Evolutionary conservation across 2,113 vertebrate genomes (phyloP), one percentile per base, ranked within the genome.

Genomic region (Pampusana beccarii): DNA sequence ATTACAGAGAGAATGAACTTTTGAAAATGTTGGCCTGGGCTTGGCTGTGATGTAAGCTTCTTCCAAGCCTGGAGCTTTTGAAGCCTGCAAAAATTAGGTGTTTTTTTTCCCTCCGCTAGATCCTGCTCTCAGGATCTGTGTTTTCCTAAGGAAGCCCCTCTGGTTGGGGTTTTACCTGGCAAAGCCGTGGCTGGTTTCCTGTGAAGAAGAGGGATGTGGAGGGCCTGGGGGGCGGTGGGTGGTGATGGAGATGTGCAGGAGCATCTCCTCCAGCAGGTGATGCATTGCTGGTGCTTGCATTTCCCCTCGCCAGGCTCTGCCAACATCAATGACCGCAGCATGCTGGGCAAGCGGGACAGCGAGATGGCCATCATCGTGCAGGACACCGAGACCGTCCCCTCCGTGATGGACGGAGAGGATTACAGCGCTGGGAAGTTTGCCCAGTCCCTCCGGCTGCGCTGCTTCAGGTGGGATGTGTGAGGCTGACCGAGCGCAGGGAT

Each of bases 291-390:
- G 51, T 53, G 51, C 50, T 61, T 5, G 0, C 57, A 34, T 79
- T 10, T 65, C 69, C 21, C 44, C 34, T 29, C 4, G 1, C 9
- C 81, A 99, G 99, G 99, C 51, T 99, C 99, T 29, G 99, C 99
- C 67, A 99, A 99, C 98, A 99, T 99, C 96, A 99, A 99, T 5
- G 99, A 99, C 98, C 98, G 99, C 58, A 99, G 99, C 98, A 99
- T 99, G 99, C 98, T 99, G 98, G 99, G 99, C 3, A 99, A 99
- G 97, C 95, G 99, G 65, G 99, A 99, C 98, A 99, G 99, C 5
- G 99, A 99, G 97, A 98, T 99, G 96, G 99, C 99, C 5, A 69
- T 99, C 95, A 98, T 99, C 6, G 98, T 99, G 86, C 98, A 99
- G 97, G 99, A 99, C 98, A 98, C 98, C 0, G 98, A 99, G 92